Evolutionary conservation across 2,797 vertebrate genomes (phyloP).

Genomic region (Molossus molossus): DNA sequence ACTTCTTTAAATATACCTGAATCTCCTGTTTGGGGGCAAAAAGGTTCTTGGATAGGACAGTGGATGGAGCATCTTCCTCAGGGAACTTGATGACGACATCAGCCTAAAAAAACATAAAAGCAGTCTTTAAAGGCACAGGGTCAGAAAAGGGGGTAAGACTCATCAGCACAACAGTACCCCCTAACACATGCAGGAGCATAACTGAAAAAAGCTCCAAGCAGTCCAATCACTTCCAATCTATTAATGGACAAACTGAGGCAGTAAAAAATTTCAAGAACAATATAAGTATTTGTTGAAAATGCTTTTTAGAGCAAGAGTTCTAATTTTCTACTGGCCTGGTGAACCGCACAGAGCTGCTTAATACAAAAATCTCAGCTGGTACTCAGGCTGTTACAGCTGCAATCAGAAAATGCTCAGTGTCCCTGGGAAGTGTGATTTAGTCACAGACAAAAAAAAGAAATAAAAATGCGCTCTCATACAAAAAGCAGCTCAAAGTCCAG

Average conservation of each 20-base stretch:
- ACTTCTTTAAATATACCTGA: conserved; percentile 91
- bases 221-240: conserved; percentile 49
- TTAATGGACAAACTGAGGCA: conserved; percentile 28
- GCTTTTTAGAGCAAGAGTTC: conserved; percentile 71
- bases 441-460: conserved; percentile 39
- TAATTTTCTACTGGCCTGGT: conserved; percentile 65
- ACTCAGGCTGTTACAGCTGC: conserved; percentile 41
- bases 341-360: conserved; percentile 56
- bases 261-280: conserved; percentile 72
- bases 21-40: conserved; percentile 98
- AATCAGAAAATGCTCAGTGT: conserved; percentile 68
- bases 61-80: conserved; percentile 96
- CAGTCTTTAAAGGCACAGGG: background rate
- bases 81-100: conserved; percentile 97
- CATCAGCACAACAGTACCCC: background rate
- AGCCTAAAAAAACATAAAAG: conserved; percentile 90
- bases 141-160: background rate
- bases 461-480: conserved; percentile 34
- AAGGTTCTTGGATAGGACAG: conserved; percentile 95
- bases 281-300: conserved; percentile 71
- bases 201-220: conserved; percentile 9
- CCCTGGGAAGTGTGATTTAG: conserved; percentile 73
- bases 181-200: background rate
- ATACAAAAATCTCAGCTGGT: conserved; percentile 70
- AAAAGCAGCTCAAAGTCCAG: conserved; percentile 59